Evolutionary conservation across 2,113 vertebrate genomes (phyloP).

Genomic region (Cyprinodon variegatus): DNA sequence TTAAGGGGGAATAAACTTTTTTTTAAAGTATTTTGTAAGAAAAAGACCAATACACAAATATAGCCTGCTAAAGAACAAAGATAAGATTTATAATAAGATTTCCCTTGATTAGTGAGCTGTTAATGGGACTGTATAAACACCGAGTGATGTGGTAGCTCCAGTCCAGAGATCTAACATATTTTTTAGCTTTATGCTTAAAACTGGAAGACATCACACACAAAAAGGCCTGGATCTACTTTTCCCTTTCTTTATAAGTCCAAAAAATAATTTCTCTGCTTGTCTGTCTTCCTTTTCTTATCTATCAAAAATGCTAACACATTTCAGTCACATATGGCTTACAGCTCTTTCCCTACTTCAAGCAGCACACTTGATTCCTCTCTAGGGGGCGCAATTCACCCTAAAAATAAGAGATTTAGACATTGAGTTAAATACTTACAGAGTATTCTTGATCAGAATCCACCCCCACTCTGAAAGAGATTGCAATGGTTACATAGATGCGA

Average conservation of each 20-base stretch:
- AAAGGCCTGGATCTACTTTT: too few species aligned
- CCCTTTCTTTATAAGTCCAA: too few species aligned
- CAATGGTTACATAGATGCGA: not conserved
- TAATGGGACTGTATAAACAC: not conserved
- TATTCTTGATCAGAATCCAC: slow-evolving; percentile 94
- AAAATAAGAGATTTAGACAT: not conserved
- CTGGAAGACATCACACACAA: too few species aligned
- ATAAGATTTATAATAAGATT: not conserved
- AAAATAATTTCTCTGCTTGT: too few species aligned
- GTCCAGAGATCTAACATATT: too few species aligned
- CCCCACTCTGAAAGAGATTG: slow-evolving; percentile 84
- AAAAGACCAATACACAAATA: not conserved
- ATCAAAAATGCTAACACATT: not conserved
- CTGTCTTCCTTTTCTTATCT: not conserved
- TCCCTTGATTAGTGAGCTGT: not conserved
- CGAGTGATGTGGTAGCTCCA: too few species aligned
- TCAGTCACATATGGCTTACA: too few species aligned
- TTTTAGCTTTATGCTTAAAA: too few species aligned
- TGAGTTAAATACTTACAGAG: slow-evolving; percentile 76
- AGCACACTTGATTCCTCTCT: not conserved
- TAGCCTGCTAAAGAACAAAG: not conserved
- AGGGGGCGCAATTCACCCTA: not conserved
- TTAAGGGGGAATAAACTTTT: not conserved
- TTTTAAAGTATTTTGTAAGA: not conserved
- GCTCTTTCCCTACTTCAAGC: too few species aligned